Evolutionary conservation across 2,888 invertebrate species (phyloP), one percentile per base, ranked within the genome.

Genomic region (Pyrgus malvae): DNA sequence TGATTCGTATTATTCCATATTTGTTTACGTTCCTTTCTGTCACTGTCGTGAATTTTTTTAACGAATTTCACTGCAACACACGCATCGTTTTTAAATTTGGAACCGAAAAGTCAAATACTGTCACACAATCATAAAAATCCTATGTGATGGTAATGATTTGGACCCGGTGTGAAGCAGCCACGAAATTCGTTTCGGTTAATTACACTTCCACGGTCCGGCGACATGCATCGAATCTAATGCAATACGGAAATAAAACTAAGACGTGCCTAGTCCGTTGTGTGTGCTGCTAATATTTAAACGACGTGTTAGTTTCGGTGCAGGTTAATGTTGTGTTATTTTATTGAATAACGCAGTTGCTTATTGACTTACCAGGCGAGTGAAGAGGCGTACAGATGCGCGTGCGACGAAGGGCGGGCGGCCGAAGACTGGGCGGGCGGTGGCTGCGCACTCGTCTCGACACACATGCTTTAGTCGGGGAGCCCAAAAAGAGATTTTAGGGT

Each of bases 391-490:
- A 55, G 65, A 65, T 66, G 74, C 74, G 76, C 76, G 83, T 78
- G 81, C 76, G 77, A 73, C 65, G 76, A 62, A 63, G 74, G 88
- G 89, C 89, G 89, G 88, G 83, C 85, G 80, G 85, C 74, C 70
- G 79, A 66, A 70, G 83, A 88, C 88, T 88, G 88, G 87, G 88
- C 87, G 88, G 88, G 83, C 83, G 78, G 81, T 74, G 76, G 67
- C 62, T 65, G 74, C 74, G 74, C 78, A 67, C 57, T 65, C 60
- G 60, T 63, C 63, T 65, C 62, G 40, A 8, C 4, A 35, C 25
- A 8, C 25, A 6, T 11, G 29, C 29, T 29, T 11, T n/a, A 6
- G 5, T n/a, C n/a, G n/a, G n/a, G n/a, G n/a, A n/a, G n/a, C n/a
- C n/a, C n/a, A n/a, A n/a, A n/a, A n/a, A n/a, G n/a, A n/a, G n/a